These are phyloP conservation scores for Lasiurus cinereus DNA, from an alignment of 2,113 vertebrate genomes.

Conservation along the genomic window DNA sequence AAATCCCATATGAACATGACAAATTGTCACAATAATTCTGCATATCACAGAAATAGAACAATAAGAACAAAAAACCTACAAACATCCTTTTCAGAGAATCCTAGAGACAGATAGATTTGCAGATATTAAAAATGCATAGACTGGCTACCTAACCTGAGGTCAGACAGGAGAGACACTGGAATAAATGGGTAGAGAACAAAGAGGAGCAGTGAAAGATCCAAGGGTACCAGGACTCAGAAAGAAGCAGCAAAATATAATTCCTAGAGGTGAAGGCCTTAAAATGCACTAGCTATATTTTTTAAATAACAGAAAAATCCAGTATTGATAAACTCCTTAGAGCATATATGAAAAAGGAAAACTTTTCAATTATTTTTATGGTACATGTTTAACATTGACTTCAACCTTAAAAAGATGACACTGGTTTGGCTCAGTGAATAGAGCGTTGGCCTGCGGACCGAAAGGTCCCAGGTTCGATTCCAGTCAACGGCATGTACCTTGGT, in stretches of 20 bases:
- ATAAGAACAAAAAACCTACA: neutral
- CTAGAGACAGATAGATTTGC: neutral
- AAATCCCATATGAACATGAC: neutral
- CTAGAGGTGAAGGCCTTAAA: neutral
- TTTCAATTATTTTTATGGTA: neutral
- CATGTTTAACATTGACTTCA: neutral
- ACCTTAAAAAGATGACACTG: neutral
- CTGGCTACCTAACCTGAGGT: neutral
- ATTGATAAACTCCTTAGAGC: neutral
- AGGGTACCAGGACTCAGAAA: neutral
- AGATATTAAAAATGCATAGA: neutral
- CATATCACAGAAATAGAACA: constrained; percentile 1
- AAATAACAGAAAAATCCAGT: neutral
- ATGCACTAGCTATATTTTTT: neutral
- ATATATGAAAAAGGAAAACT: neutral
- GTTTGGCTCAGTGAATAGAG: no score
- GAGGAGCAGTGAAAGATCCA: neutral
- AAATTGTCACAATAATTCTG: neutral
- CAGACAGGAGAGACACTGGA: neutral
- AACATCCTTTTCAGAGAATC: neutral
- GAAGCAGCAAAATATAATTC: neutral
- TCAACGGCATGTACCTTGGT: no score
- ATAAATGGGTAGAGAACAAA: neutral
- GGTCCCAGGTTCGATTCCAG: no score
- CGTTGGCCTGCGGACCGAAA: no score